Evolutionary conservation across 2,113 vertebrate genomes (phyloP).

Genomic region (Elgaria multicarinata): DNA sequence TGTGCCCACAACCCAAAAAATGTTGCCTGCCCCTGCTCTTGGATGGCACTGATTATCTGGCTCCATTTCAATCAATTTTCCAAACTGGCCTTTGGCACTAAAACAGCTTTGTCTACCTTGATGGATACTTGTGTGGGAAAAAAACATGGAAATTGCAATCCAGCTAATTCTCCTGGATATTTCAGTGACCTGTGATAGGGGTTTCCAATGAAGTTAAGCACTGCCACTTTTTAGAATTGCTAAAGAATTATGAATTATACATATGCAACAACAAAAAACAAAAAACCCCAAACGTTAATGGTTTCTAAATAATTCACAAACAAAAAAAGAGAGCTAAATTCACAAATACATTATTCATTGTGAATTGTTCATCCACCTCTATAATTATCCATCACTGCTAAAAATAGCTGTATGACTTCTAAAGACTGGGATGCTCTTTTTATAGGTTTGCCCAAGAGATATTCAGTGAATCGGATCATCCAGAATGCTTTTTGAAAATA

Average conservation of each 20-base stretch:
- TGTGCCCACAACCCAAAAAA: background rate
- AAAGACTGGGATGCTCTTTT: constrained; percentile 15
- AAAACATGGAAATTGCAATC: too few species aligned
- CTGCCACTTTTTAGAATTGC: background rate
- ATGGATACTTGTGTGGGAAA: too few species aligned
- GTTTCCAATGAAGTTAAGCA: background rate
- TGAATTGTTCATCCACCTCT: constrained; percentile 16
- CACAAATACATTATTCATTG: constrained; percentile 22
- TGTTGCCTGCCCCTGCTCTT: background rate
- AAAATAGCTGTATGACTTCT: background rate
- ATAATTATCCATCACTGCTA: constrained; percentile 31
- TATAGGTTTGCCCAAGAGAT: background rate
- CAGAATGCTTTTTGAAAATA: background rate
- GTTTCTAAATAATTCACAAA: constrained; percentile 20
- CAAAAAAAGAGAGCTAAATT: constrained; percentile 17
- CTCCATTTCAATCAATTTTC: background rate
- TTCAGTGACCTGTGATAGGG: background rate
- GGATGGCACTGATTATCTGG: background rate
- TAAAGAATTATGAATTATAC: constrained; percentile 11
- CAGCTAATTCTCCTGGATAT: too few species aligned
- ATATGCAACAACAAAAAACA: background rate
- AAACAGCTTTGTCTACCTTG: too few species aligned
- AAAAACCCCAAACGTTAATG: background rate
- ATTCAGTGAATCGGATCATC: background rate
- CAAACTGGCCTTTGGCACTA: background rate